These are phyloP conservation scores for Melanotaenia parkinsoni DNA, from an alignment of 2,797 vertebrate species.

Conservation along the genomic window DNA sequence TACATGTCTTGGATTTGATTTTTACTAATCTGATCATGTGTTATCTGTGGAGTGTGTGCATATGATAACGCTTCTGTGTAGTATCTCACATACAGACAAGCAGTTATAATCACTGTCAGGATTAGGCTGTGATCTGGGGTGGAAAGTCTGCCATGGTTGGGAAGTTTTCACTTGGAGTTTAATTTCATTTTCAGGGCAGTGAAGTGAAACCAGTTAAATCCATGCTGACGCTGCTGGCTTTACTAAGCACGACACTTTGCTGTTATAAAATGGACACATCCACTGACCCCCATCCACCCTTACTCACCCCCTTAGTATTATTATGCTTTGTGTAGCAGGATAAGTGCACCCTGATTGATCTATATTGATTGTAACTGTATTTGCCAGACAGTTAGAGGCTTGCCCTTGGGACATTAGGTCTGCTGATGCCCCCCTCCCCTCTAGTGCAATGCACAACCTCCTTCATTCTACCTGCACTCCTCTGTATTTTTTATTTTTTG, in stretches of 20 bases:
- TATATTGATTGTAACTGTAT: slow-evolving; percentile 76
- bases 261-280: slow-evolving; percentile 39
- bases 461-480: slow-evolving; percentile 12
- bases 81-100: slow-evolving; percentile 3
- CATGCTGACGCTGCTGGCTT: slow-evolving; percentile 42
- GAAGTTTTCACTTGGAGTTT: slow-evolving; percentile 57
- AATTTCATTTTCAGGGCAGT: slow-evolving; percentile 52
- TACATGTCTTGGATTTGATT: neutral
- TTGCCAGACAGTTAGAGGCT: slow-evolving; percentile 71
- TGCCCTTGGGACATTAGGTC: slow-evolving; percentile 66
- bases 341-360: slow-evolving; percentile 79
- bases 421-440: slow-evolving; percentile 26
- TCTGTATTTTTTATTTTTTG: slow-evolving; percentile 2
- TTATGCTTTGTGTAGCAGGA: slow-evolving; percentile 50
- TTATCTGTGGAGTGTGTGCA: neutral
- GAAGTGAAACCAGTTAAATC: slow-evolving; percentile 51
- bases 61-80: neutral
- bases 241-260: slow-evolving; percentile 22
- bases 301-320: slow-evolving; percentile 19
- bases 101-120: slow-evolving; percentile 18
- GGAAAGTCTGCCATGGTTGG: slow-evolving; percentile 21
- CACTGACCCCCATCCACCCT: slow-evolving; percentile 43
- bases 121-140: neutral
- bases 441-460: slow-evolving; percentile 17
- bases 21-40: neutral